Evolutionary conservation across 2,888 invertebrate genomes (phyloP), one percentile per base, ranked within the genome.

Genomic region (Ectropis crepuscularia): DNA sequence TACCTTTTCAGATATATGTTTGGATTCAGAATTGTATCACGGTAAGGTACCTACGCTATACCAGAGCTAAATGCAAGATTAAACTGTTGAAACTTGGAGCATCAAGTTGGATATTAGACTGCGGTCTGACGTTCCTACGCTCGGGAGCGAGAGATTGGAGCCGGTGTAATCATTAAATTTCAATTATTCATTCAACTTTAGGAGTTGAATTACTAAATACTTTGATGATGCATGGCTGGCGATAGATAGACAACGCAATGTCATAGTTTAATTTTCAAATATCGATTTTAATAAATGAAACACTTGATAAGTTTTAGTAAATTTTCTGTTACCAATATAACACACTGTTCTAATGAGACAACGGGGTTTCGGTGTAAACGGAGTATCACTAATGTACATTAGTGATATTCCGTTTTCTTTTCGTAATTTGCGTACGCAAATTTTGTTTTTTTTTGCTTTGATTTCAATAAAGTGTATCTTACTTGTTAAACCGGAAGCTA

Each of bases 41-140:
- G 36, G 10, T 28, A 1, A 4, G 16, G 16, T 28, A 36, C n/a
- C 6, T 7, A 36, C 54, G 11, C 45, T 6, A 28, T n/a, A 12
- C 38, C 50, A 5, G 45, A 58, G 46, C 16, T 38, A 50, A 42
- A 0, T 41, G 48, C 47, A 36, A 55, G 54, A 59, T 63, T 55
- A 55, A 63, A 55, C 59, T 41, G 42, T 39, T 47, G 16, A 53
- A 55, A 54, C 50, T 42, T 47, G 53, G 50, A 57, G 41, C 39
- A 59, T 51, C 54, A 16, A 50, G 51, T 54, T 41, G 55, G 11
- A 47, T 63, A 55, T 63, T 63, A 63, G 42, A 55, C 11, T 55
- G 59, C 16, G 47, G 59, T 51, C 50, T 46, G 59, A 50, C 41
- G 37, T 37, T 51, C 45, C 6, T 42, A 45, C 46, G 42, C 16